Conservation (phyloP, 2,113 vertebrate species). For the Hippocampus abdominalis region DNA sequence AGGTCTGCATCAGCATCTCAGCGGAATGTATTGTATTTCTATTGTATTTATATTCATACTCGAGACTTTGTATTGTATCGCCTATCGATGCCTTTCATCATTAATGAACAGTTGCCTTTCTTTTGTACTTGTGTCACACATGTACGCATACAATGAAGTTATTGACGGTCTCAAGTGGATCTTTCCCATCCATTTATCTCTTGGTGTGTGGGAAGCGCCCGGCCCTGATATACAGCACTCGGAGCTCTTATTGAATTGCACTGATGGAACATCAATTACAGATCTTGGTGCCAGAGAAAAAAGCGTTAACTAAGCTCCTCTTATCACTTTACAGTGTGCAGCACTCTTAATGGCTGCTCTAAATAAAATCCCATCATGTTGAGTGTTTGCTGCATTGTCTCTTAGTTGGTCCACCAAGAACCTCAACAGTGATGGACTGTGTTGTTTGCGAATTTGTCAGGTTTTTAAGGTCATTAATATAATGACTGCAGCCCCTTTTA, state of each 20-base stretch:
- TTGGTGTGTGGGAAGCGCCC: constrained; percentile 60
- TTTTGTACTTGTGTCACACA: constrained; percentile 8
- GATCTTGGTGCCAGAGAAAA: constrained; percentile 40
- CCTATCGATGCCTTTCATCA: not conserved
- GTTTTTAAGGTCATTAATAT: not conserved
- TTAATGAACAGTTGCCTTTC: not conserved
- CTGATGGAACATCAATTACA: constrained; percentile 66
- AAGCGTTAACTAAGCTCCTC: constrained; percentile 39
- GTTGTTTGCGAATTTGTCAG: not conserved
- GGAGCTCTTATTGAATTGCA: constrained; percentile 66
- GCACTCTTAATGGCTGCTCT: constrained; percentile 19
- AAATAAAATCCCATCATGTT: constrained; percentile 19
- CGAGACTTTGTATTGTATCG: not conserved
- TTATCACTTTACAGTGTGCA: constrained; percentile 43
- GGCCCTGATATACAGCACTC: constrained; percentile 63
- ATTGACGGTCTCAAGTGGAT: constrained; percentile 61
- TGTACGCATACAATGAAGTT: constrained; percentile 50
- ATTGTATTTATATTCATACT: not conserved
- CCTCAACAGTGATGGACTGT: not conserved
- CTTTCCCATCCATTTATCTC: constrained; percentile 63
- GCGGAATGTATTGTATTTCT: too few relatives aligned
- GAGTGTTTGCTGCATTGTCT: constrained; percentile 5
- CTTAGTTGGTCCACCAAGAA: not conserved
- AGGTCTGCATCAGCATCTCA: too few relatives aligned
- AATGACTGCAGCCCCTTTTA: too few relatives aligned